Percentiles rank a stretch among this genome's conserved stretches.
phyloP scores from a whole-genome alignment of 2,797 vertebrate species.

The Falco novaeseelandiae region DNA sequence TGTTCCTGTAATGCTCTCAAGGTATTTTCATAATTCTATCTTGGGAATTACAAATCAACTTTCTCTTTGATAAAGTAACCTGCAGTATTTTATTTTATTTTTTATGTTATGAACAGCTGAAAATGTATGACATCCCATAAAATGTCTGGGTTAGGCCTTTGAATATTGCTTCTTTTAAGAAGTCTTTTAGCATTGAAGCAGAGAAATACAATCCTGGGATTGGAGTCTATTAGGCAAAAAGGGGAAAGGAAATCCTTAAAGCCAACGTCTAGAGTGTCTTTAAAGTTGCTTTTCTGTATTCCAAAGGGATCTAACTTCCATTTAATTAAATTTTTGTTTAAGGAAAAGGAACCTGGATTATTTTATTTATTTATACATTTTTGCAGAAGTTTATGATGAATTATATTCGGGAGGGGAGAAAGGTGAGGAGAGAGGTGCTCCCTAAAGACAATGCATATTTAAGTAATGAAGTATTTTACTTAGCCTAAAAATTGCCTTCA shows the following conservation, averaged over 20 bases:
- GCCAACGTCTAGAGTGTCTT: conserved; percentile 52
- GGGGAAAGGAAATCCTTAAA: conserved; percentile 65
- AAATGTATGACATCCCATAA: conserved; percentile 70
- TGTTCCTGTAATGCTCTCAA: conserved; percentile 68
- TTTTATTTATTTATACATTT: conserved; percentile 65
- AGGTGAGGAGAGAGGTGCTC: not conserved
- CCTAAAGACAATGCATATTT: conserved; percentile 64
- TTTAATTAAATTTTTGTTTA: conserved; percentile 71
- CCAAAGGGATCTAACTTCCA: conserved; percentile 60
- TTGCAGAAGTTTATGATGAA: conserved; percentile 56
- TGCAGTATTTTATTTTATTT: conserved; percentile 71
- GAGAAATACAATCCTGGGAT: conserved; percentile 58
- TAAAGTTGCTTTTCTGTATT: conserved; percentile 61
- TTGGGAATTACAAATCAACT: conserved; percentile 69
- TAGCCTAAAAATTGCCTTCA: conserved; percentile 36
- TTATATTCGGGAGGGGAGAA: not conserved
- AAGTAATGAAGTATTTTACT: conserved; percentile 65
- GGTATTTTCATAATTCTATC: conserved; percentile 70
- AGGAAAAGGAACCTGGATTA: conserved; percentile 58
- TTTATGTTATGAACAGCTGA: conserved; percentile 71
- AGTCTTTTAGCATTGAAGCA: conserved; percentile 49
- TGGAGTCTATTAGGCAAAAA: conserved; percentile 63
- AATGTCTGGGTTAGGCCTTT: conserved; percentile 67
- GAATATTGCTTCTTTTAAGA: conserved; percentile 61
- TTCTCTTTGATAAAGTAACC: conserved; percentile 72